Evolutionary conservation across 1,140 invertebrate species (phyloP), one percentile per base, ranked within the genome.

Genomic region (Anastrepha obliqua): DNA sequence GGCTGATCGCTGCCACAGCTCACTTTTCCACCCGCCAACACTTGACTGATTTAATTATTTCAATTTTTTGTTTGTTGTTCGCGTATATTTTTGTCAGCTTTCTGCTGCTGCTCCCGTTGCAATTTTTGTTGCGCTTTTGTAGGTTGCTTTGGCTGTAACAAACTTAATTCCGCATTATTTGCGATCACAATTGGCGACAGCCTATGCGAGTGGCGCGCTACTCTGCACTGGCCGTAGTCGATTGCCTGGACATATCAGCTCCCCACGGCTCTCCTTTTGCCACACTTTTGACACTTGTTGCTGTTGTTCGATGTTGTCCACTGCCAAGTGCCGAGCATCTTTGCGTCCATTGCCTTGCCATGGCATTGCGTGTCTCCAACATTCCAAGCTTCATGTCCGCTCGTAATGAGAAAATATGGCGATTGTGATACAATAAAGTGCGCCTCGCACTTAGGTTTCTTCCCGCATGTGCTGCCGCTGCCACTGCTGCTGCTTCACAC

Each of bases 31-130:
- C 64, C 89, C 89, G 89, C 87, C 91, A 92, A 92, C 91, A 92
- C 91, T 92, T 92, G 91, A 92, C 91, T 91, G 90, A 92, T 92
- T 92, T 92, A 92, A 92, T 92, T 92, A 92, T 92, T 92, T 92
- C 91, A 89, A 92, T 90, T 89, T 89, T 89, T 87, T 58, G 85
- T 58, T 74, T 85, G 55, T 88, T 88, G 74, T 81, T 20, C 55
- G 51, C 74, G 47, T 29, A 11, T 58, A 81, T 55, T 58, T 58
- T 81, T 81, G 44, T 81, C 74, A 81, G 74, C 47, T 81, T 55
- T 59, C 58, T 70, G 62, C 86, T 87, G 86, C 62, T 65, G 65
- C 44, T 87, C 17, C 64, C 58, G 86, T 55, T 67, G 44, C 13
- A 70, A n/a, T n/a, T 11, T 9, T 51, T 47, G 74, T 47, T 20